A percentile compares a stretch with the other conserved stretches of the same genome.
These are phyloP conservation scores for Chionoecetes opilio DNA, from an alignment of 1,140 invertebrate species.

Conservation along the genomic window DNA sequence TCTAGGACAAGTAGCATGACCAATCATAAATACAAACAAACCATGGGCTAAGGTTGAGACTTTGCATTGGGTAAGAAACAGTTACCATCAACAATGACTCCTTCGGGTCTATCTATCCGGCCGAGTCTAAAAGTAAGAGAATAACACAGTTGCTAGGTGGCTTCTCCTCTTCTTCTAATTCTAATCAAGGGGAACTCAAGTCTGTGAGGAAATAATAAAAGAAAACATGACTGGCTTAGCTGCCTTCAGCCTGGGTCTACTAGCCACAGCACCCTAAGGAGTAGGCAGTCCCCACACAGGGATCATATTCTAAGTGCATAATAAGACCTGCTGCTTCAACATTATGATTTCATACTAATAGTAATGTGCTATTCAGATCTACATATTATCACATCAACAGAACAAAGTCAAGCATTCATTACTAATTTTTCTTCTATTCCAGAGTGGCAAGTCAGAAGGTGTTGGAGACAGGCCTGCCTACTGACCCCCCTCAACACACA, in stretches of 20 bases:
- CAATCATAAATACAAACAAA: slow-evolving; percentile 62
- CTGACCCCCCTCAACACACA: neutral
- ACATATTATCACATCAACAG: neutral
- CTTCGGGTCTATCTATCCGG: slow-evolving; percentile 45
- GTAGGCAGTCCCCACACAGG: slow-evolving; percentile 45
- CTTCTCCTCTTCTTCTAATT: slow-evolving; percentile 49
- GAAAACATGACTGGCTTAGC: neutral
- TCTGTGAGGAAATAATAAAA: slow-evolving; percentile 54
- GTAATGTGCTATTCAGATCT: neutral
- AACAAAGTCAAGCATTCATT: neutral
- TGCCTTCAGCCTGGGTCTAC: slow-evolving; percentile 46
- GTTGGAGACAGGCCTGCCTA: neutral
- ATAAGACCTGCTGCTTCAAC: slow-evolving; percentile 14
- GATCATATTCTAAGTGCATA: slow-evolving; percentile 8
- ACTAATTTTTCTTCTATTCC: neutral
- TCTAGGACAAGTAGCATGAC: slow-evolving; percentile 69
- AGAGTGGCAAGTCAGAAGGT: neutral
- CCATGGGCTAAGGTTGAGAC: slow-evolving; percentile 49
- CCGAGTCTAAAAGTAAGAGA: slow-evolving; percentile 65
- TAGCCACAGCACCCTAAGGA: slow-evolving; percentile 43
- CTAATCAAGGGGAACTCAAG: slow-evolving; percentile 60
- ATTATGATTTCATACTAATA: neutral
- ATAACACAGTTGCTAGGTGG: slow-evolving; percentile 61
- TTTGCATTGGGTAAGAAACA: slow-evolving; percentile 51
- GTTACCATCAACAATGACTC: slow-evolving; percentile 67